phyloP scores from a whole-genome alignment of 2,888 invertebrate species.

The Plutella xylostella region DNA sequence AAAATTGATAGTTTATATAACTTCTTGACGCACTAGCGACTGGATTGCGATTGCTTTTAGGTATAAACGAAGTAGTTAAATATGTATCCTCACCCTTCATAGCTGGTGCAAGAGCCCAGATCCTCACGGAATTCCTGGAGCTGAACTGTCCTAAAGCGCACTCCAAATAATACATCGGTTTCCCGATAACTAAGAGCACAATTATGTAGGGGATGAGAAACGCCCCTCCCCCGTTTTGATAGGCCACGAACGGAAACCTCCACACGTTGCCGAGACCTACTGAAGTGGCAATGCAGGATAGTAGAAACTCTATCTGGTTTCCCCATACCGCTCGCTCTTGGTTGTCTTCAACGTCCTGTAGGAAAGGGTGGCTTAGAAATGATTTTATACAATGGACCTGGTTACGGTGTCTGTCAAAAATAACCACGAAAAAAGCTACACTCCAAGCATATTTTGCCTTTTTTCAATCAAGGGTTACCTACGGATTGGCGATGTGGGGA shows the following conservation, averaged over 20 bases:
- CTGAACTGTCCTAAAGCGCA: conserved; percentile 87
- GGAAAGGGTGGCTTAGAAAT: too few relatives aligned
- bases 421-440: too few relatives aligned
- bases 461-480: too few relatives aligned
- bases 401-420: too few relatives aligned
- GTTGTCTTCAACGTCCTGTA: conserved; percentile 19
- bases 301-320: conserved; percentile 76
- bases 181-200: conserved; percentile 76
- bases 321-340: conserved; percentile 67
- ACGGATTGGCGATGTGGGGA: too few relatives aligned
- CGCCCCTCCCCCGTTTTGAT: conserved; percentile 80
- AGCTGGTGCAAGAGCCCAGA: conserved; percentile 75
- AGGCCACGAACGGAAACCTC: conserved; percentile 72
- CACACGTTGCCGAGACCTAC: conserved; percentile 81
- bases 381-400: too few relatives aligned
- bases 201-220: conserved; percentile 80
- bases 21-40: too few relatives aligned
- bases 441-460: too few relatives aligned
- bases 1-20: too few relatives aligned
- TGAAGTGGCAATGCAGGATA: conserved; percentile 80
- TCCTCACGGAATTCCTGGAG: conserved; percentile 80
- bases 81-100: conserved; percentile 81
- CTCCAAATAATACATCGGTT: conserved; percentile 88
- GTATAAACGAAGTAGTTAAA: too few relatives aligned
- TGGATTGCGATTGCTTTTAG: too few relatives aligned